phyloP scores from a whole-genome alignment of 2,113 vertebrate species.

The Alligator mississippiensis region DNA sequence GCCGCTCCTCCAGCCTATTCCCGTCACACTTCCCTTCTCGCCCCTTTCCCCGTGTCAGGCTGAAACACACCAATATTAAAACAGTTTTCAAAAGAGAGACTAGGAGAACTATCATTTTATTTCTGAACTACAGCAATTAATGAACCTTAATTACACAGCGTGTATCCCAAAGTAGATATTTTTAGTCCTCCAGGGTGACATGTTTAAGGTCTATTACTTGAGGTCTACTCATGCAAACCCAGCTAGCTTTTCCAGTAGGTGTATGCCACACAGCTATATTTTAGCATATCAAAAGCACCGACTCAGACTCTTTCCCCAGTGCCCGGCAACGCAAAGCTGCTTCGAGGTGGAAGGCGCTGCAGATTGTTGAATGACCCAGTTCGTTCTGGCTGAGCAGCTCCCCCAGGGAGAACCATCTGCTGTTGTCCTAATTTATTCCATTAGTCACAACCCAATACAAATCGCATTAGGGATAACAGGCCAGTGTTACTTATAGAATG shows the following conservation, averaged over 20 bases:
- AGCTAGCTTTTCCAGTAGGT: not conserved
- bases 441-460: slow-evolving; percentile 65
- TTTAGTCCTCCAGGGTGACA: not conserved
- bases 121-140: not conserved
- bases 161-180: not conserved
- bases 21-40: not conserved
- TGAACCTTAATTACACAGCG: not conserved
- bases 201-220: fast-evolving
- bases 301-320: not conserved
- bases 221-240: fast-evolving
- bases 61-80: not conserved
- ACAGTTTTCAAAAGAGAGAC: not conserved
- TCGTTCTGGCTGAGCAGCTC: slow-evolving; percentile 56
- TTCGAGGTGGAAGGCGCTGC: not conserved
- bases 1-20: not conserved
- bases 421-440: slow-evolving; percentile 80
- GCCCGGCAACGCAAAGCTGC: not conserved
- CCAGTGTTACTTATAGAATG: not conserved
- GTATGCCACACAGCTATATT: fast-evolving
- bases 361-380: slow-evolving; percentile 77
- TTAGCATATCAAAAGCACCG: not conserved
- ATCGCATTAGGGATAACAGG: slow-evolving; percentile 7
- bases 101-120: not conserved
- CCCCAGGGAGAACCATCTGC: slow-evolving; percentile 78
- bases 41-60: not conserved